Conservation (phyloP, 1,140 invertebrate species). For the Lanistes nyassanus region DNA sequence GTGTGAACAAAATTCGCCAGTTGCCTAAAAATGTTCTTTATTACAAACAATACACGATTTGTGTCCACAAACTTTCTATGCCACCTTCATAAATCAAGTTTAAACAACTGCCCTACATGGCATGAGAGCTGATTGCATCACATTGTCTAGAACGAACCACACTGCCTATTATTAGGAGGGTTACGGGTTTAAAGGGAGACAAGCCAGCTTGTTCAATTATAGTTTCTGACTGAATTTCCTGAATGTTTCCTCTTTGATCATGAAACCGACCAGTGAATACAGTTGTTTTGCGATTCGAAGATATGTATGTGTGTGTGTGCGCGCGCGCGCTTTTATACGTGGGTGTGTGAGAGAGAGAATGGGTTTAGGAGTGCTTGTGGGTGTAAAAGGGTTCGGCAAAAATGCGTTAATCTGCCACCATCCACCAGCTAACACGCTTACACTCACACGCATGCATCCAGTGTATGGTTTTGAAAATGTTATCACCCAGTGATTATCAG, state of each 20-base stretch:
- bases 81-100: no score
- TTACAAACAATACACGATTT: no score
- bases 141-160: no score
- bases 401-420: neutral
- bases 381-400: neutral
- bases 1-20: no score
- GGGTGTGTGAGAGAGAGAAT: neutral
- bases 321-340: neutral
- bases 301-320: neutral
- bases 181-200: no score
- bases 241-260: neutral
- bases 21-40: no score
- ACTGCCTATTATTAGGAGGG: no score
- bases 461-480: neutral
- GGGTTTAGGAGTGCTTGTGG: neutral
- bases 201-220: no score
- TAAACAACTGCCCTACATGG: no score
- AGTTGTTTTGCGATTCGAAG: neutral
- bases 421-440: neutral
- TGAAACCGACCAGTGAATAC: neutral
- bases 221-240: neutral
- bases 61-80: no score
- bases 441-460: conserved; percentile 4
- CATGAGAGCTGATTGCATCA: no score
- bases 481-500: neutral